A percentile compares a stretch with the other conserved stretches of the same genome.
Evolutionary conservation across 2,888 invertebrate species (phyloP).

Genomic region (Acleris emargana): DNA sequence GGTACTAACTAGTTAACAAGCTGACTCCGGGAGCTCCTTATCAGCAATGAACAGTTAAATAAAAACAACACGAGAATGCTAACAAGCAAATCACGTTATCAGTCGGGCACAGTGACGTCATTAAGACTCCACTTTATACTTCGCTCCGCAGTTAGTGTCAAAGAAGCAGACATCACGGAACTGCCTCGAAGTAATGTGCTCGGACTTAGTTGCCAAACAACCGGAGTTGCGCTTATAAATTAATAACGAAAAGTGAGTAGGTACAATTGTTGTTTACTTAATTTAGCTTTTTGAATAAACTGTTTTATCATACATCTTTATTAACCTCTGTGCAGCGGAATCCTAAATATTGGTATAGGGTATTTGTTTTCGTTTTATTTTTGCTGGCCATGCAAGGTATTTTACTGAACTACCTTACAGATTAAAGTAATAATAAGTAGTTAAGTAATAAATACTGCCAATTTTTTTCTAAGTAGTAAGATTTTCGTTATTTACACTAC

Average conservation of each 20-base stretch:
- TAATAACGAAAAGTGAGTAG: conserved; percentile 20
- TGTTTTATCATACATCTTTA: no score
- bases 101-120: conserved; percentile 29
- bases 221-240: conserved; percentile 13
- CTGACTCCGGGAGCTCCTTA: conserved; percentile 30
- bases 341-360: no score
- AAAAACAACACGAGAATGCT: conserved; percentile 31
- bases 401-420: no score
- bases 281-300: background rate
- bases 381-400: no score
- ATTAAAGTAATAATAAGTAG: no score
- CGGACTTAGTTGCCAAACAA: conserved; percentile 23
- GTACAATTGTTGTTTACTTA: background rate
- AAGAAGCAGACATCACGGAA: conserved; percentile 34
- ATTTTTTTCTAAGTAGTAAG: no score
- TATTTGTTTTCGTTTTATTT: no score
- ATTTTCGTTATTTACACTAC: no score
- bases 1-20: conserved; percentile 19
- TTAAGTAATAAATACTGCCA: no score
- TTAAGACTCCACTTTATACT: conserved; percentile 33
- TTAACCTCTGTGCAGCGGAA: no score
- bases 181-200: conserved; percentile 22
- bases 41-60: conserved; percentile 32
- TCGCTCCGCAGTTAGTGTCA: conserved; percentile 26
- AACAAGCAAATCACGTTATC: conserved; percentile 37